Conservation (phyloP, 2,888 invertebrate genomes). For the Drosophila emarginata region DNA sequence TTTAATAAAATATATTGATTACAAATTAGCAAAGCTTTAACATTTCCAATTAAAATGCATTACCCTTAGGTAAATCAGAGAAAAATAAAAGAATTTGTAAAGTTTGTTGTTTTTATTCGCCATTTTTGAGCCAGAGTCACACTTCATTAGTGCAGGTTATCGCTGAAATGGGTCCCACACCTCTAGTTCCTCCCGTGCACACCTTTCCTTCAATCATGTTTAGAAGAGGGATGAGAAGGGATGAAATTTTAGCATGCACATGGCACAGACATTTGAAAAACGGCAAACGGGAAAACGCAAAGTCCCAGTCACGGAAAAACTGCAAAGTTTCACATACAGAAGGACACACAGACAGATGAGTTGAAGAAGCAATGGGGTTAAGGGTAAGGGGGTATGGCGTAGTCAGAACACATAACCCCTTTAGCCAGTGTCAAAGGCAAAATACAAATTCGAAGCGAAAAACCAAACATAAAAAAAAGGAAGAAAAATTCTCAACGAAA, state of each 20-base stretch:
- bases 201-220: too few relatives aligned
- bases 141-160: constrained; percentile 6
- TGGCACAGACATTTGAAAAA: constrained; percentile 74
- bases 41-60: too few relatives aligned
- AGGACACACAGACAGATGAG: constrained; percentile 32
- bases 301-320: constrained; percentile 74
- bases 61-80: too few relatives aligned
- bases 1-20: too few relatives aligned
- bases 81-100: not conserved
- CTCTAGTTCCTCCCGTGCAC: too few relatives aligned
- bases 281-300: constrained; percentile 55
- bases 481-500: constrained; percentile 18
- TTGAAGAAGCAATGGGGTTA: constrained; percentile 9
- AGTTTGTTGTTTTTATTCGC: too few relatives aligned
- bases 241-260: constrained; percentile 60
- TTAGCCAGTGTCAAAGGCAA: constrained; percentile 71
- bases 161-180: not conserved
- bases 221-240: not conserved
- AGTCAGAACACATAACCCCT: constrained; percentile 38
- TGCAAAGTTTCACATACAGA: constrained; percentile 65
- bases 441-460: constrained; percentile 69
- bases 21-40: too few relatives aligned
- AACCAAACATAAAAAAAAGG: constrained; percentile 28
- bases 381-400: constrained; percentile 3
- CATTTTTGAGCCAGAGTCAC: not conserved